Percentiles rank a stretch among this genome's conserved stretches.
Conservation (phyloP, 1,140 invertebrate genomes). For the Eumeta japonica region DNA sequence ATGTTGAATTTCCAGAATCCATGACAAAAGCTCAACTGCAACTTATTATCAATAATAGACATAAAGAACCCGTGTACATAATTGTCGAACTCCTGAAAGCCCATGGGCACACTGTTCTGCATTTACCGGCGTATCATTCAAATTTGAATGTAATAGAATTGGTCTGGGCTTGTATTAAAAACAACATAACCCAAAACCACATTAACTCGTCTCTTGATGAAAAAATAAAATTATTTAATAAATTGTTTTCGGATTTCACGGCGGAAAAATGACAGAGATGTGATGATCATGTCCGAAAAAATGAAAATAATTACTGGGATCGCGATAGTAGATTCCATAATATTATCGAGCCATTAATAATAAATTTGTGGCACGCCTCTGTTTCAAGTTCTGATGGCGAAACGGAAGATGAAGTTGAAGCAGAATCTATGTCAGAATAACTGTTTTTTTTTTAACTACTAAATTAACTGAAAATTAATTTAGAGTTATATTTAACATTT, state of each 20-base stretch:
- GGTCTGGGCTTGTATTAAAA: background rate
- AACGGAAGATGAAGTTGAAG: too few relatives aligned
- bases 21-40: background rate
- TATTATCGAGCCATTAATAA: too few relatives aligned
- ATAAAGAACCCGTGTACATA: background rate
- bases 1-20: background rate
- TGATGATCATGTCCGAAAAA: slow-evolving; percentile 4
- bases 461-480: too few relatives aligned
- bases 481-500: too few relatives aligned
- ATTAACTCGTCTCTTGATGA: too few relatives aligned
- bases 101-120: too few relatives aligned
- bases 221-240: background rate
- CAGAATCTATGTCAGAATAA: too few relatives aligned
- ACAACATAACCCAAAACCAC: too few relatives aligned
- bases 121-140: background rate
- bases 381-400: too few relatives aligned
- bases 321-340: slow-evolving; percentile 3
- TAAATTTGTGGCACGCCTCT: too few relatives aligned
- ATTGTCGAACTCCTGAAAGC: background rate
- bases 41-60: background rate
- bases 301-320: slow-evolving; percentile 2
- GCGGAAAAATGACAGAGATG: slow-evolving; percentile 2
- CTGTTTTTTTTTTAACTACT: too few relatives aligned
- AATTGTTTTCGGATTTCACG: background rate
- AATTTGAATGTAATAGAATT: background rate